A percentile compares a stretch with the other conserved stretches of the same genome.
phyloP scores from a whole-genome alignment of 2,797 vertebrate genomes.

The Intellagama lesueurii region DNA sequence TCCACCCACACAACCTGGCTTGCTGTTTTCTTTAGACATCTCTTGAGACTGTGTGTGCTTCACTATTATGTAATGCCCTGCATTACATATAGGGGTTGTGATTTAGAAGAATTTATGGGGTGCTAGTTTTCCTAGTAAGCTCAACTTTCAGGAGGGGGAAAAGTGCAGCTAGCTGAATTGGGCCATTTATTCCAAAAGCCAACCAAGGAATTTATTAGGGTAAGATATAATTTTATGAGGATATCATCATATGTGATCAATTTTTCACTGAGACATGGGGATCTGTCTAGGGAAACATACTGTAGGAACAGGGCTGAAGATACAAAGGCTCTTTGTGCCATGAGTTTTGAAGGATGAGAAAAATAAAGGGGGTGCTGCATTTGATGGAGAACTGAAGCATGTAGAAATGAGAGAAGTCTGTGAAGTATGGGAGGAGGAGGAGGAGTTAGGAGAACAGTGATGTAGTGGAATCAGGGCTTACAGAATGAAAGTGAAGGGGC shows the following conservation, averaged over 20 bases:
- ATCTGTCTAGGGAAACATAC: neutral
- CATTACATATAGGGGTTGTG: neutral
- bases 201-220: slow-evolving; percentile 4
- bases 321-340: neutral
- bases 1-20: neutral
- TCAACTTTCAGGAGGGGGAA: neutral
- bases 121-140: neutral
- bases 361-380: neutral
- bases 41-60: neutral
- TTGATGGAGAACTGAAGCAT: neutral
- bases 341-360: neutral
- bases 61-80: neutral
- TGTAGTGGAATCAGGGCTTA: no score
- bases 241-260: neutral
- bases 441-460: neutral
- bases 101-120: neutral
- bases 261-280: neutral
- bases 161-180: neutral
- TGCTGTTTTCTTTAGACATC: neutral
- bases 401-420: neutral
- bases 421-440: neutral
- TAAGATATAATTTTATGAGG: neutral
- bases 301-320: neutral
- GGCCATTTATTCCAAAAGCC: neutral
- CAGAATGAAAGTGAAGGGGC: no score